phyloP scores from a whole-genome alignment of 2,888 invertebrate species.

The Drosophila ustulata region DNA sequence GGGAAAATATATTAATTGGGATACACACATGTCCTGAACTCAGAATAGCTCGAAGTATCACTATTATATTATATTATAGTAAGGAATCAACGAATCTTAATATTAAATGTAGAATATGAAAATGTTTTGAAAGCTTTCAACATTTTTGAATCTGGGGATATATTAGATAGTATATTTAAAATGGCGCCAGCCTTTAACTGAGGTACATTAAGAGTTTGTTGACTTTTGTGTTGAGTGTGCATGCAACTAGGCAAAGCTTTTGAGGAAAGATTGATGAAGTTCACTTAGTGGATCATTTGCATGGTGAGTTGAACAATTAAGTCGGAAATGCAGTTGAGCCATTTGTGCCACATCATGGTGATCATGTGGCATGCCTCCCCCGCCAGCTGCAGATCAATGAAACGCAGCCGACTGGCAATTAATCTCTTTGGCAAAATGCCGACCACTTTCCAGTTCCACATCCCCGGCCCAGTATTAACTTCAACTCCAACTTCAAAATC shows the following conservation, averaged over 20 bases:
- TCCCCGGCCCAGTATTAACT: background rate
- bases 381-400: conserved; percentile 26
- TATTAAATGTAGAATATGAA: too few species aligned
- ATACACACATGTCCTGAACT: too few species aligned
- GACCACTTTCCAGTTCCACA: conserved; percentile 32
- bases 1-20: too few species aligned
- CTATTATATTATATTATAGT: too few species aligned
- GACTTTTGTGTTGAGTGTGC: conserved; percentile 22
- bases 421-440: conserved; percentile 74
- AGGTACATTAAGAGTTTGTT: conserved; percentile 28
- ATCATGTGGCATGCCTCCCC: conserved; percentile 35
- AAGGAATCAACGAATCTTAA: too few species aligned
- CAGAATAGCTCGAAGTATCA: too few species aligned
- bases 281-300: conserved; percentile 20
- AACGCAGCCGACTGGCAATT: conserved; percentile 62
- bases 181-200: conserved; percentile 23
- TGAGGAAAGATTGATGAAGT: conserved; percentile 50
- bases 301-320: conserved; percentile 68
- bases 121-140: background rate
- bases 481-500: background rate
- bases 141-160: background rate
- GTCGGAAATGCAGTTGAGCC: conserved; percentile 53
- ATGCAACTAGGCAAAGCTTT: conserved; percentile 36
- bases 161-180: too few species aligned
- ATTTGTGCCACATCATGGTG: conserved; percentile 48